phyloP scores from a whole-genome alignment of 1,140 invertebrate genomes.

The Mesaphorura yosii region DNA sequence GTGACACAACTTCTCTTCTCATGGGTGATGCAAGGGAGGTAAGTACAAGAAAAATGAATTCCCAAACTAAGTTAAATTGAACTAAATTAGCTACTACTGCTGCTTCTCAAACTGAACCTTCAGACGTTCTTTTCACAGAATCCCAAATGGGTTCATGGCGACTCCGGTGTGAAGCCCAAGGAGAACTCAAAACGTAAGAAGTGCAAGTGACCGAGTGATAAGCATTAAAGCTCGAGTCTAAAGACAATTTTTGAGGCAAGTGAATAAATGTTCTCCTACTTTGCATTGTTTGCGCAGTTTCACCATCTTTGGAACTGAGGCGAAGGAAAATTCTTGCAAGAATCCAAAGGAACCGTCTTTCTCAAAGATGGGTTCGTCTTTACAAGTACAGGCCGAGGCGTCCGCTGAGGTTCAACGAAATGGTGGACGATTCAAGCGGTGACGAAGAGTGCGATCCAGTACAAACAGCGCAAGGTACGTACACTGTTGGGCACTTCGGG shows the following conservation, averaged over 20 bases:
- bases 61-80: not conserved
- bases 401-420: slow-evolving; percentile 14
- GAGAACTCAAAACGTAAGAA: not conserved
- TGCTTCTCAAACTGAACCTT: too few species aligned
- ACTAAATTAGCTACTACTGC: not conserved
- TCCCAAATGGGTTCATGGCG: not conserved
- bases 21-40: slow-evolving; percentile 20
- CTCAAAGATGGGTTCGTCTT: slow-evolving; percentile 25
- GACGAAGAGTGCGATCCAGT: slow-evolving; percentile 31
- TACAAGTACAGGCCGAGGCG: slow-evolving; percentile 19
- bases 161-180: not conserved
- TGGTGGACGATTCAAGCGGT: slow-evolving; percentile 25
- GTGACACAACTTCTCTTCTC: slow-evolving; percentile 23
- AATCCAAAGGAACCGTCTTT: slow-evolving; percentile 18
- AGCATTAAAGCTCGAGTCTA: too few species aligned
- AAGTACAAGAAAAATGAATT: slow-evolving; percentile 1
- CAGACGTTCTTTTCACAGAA: not conserved
- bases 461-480: slow-evolving; percentile 19
- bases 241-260: too few species aligned
- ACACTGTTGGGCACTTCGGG: too few species aligned
- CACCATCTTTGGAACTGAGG: slow-evolving; percentile 18
- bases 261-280: too few species aligned
- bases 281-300: not conserved
- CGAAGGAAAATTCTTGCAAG: slow-evolving; percentile 17
- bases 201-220: too few species aligned